Base-by-base conservation (phyloP, 2,113 vertebrate species). In the Mesembrinibis cayennensis region DNA sequence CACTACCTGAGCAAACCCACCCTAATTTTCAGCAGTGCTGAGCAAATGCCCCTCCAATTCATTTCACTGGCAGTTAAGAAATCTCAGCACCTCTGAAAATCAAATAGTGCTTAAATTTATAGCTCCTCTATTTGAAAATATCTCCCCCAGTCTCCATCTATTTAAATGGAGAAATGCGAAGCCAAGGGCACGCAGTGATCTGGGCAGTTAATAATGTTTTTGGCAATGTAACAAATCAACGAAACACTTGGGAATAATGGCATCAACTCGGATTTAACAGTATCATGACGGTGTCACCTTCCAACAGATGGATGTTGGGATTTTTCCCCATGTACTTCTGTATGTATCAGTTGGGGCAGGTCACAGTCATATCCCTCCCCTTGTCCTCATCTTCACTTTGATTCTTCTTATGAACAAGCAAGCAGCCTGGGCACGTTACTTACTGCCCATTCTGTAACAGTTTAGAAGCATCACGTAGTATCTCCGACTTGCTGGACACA, bases 201-300 rank as follows among this genome's bases (percentile, higher is more conserved):
- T 89, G 72, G 65, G 83, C 77, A 84, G 83, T 94, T 95, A 95
- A 89, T 95, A 78, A 91, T 38, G 77, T 17, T 84, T 78, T 71
- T 93, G 77, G n/a, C 8, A 3, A 71, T 34, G 59, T 67, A 82
- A 91, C 61, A 74, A 67, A 95, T 93, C 72, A 84, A 44, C 79
- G 22, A 89, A 96, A 79, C 6, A 1, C 69, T 71, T 78, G 55
- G 47, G 55, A 92, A 74, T 89, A 89, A 84, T 16, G 59, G 32
- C 50, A 89, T 71, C 69, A 89, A 19, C 69, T 89, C 4, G 3
- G 55, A 82, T 71, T 78, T 89, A 80, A 50, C 50, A 42, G 42
- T 77, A 89, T 96, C n/a, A 47, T 6, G 7, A 71, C 36, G 22
- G 50, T 36, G 26, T 81, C 38, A 78, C 61, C 63, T 93, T 58